phyloP scores from a whole-genome alignment of 2,797 vertebrate genomes.

The Helostoma temminkii region DNA sequence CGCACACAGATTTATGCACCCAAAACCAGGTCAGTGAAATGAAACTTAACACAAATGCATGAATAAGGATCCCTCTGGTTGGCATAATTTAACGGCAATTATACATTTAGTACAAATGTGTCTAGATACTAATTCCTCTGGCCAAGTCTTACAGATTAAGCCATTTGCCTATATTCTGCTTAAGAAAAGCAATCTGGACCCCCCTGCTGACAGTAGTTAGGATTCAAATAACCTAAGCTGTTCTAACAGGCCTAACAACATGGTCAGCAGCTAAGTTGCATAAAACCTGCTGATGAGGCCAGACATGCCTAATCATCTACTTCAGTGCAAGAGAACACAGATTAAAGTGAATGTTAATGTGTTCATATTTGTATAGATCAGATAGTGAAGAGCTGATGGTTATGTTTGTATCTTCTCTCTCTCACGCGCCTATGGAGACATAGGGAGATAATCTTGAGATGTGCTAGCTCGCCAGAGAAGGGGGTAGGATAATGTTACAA shows the following conservation, averaged over 20 bases:
- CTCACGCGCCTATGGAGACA: conserved; percentile 10
- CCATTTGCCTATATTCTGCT: conserved; percentile 26
- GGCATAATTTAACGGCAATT: conserved; percentile 4
- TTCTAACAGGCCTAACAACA: conserved; percentile 36
- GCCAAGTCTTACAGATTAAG: conserved; percentile 28
- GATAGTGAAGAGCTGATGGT: conserved; percentile 15
- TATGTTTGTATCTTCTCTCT: conserved; percentile 5
- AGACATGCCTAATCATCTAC: conserved; percentile 48
- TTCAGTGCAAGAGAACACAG: conserved; percentile 15
- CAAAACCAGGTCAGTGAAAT: neutral
- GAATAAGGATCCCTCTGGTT: neutral
- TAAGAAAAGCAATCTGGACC: conserved; percentile 26
- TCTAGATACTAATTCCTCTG: conserved; percentile 5
- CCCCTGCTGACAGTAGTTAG: conserved; percentile 12
- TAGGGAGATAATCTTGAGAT: conserved; percentile 47
- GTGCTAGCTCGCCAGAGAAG: conserved; percentile 24
- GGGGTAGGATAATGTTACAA: too few species aligned
- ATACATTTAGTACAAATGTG: neutral
- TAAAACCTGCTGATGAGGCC: conserved; percentile 50
- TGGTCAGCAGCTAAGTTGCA: conserved; percentile 51
- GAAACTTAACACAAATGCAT: neutral
- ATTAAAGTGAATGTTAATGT: conserved; percentile 40
- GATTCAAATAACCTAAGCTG: conserved; percentile 49
- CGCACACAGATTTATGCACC: conserved; percentile 2
- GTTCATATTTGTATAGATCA: conserved; percentile 40